A percentile compares a stretch with the other conserved stretches of the same genome.
phyloP scores from a whole-genome alignment of 2,888 invertebrate species.

The Nycteola revayana region DNA sequence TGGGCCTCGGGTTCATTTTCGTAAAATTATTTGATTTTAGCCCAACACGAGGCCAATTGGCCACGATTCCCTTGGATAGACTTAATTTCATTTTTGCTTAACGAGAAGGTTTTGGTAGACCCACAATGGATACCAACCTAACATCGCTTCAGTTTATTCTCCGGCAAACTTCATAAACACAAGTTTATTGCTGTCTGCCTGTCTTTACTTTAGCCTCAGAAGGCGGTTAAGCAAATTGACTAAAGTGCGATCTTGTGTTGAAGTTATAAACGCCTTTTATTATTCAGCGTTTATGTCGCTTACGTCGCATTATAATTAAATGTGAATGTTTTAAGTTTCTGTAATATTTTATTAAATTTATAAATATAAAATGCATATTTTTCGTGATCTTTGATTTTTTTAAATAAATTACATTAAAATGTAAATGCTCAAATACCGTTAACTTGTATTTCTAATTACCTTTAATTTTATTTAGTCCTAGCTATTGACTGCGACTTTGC shows the following conservation, averaged over 20 bases:
- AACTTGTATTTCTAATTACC: no score
- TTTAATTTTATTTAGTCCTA: no score
- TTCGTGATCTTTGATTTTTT: no score
- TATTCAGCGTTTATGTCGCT: slow-evolving; percentile 29
- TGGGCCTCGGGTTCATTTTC: slow-evolving; percentile 74
- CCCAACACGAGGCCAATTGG: slow-evolving; percentile 58
- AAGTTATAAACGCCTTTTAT: slow-evolving; percentile 45
- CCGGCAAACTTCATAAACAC: slow-evolving; percentile 58
- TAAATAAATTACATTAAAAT: no score
- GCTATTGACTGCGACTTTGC: no score
- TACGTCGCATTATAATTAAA: slow-evolving; percentile 28
- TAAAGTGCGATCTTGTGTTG: slow-evolving; percentile 57
- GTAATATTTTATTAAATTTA: no score
- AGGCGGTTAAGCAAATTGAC: slow-evolving; percentile 47
- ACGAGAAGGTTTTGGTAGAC: slow-evolving; percentile 40
- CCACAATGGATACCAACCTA: slow-evolving; percentile 13
- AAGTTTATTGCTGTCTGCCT: slow-evolving; percentile 62
- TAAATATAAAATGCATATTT: no score
- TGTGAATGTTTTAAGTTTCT: slow-evolving; percentile 26
- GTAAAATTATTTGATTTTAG: slow-evolving; percentile 77
- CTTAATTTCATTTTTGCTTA: slow-evolving; percentile 61
- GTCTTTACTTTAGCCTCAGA: slow-evolving; percentile 53
- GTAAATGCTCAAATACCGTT: no score
- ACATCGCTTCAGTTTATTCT: slow-evolving; percentile 43
- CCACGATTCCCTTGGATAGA: slow-evolving; percentile 56